A percentile compares a stretch with the other conserved stretches of the same genome.
phyloP scores from a whole-genome alignment of 53 echinoderm and acorn worm genomes.

The Holothuria scabra region DNA sequence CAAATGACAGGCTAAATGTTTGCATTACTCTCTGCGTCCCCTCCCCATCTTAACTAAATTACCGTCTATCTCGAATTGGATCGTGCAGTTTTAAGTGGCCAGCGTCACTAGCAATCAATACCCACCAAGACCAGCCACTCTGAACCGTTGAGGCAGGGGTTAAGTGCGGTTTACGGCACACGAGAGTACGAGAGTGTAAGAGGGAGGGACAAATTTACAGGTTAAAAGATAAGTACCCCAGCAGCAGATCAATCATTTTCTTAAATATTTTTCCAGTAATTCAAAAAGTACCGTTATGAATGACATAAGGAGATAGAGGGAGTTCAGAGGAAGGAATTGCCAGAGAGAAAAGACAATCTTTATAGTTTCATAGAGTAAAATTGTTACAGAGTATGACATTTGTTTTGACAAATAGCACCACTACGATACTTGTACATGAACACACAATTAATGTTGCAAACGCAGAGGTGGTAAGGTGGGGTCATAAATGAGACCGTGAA shows the following conservation, averaged over 20 bases:
- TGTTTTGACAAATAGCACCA: constrained; percentile 10
- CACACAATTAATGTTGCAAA: neutral
- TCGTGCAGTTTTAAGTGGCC: constrained; percentile 31
- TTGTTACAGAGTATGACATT: neutral
- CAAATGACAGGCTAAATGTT: constrained; percentile 47
- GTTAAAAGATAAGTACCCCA: no score
- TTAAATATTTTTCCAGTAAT: no score
- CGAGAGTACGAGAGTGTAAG: neutral
- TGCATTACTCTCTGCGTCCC: constrained; percentile 29
- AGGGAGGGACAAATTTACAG: no score
- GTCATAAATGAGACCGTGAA: neutral
- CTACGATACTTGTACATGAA: neutral
- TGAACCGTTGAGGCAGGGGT: neutral
- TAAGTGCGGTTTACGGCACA: constrained; percentile 40
- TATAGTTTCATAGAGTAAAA: no score
- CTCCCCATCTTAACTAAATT: constrained; percentile 21
- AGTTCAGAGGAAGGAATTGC: no score
- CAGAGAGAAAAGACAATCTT: no score
- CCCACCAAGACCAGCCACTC: constrained; percentile 14
- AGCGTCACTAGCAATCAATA: constrained; percentile 35
- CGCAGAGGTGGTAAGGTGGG: neutral
- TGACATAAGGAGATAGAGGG: no score
- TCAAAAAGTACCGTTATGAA: no score
- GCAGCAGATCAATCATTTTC: no score
- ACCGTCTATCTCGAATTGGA: neutral